A percentile compares a stretch with the other conserved stretches of the same genome.
phyloP scores from a whole-genome alignment of 2,113 vertebrate genomes.

The Spermophilus dauricus region DNA sequence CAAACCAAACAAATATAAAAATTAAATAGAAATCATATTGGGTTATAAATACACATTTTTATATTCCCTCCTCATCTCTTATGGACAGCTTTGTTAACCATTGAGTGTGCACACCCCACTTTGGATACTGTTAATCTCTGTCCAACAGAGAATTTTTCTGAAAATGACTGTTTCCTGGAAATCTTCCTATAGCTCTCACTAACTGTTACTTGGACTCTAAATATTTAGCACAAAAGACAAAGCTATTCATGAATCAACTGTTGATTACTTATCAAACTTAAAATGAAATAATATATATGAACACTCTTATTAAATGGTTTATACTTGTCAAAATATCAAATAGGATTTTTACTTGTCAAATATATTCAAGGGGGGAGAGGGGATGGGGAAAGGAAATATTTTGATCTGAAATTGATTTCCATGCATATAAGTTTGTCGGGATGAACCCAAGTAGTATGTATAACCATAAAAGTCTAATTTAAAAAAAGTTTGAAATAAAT shows the following conservation, averaged over 20 bases:
- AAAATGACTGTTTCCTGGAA: not conserved
- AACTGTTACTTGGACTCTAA: not conserved
- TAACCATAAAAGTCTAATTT: too few relatives aligned
- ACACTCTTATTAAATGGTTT: not conserved
- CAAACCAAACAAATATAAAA: not conserved
- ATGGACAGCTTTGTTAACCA: not conserved
- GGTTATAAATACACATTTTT: not conserved
- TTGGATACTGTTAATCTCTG: not conserved
- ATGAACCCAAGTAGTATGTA: too few relatives aligned
- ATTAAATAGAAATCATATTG: not conserved
- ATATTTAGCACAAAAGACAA: not conserved
- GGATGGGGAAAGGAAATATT: too few relatives aligned
- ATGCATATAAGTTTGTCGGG: too few relatives aligned
- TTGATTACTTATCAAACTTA: not conserved
- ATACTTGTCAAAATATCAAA: constrained; percentile 19
- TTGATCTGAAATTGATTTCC: too few relatives aligned
- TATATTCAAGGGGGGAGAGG: not conserved
- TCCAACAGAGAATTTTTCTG: not conserved
- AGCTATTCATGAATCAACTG: not conserved
- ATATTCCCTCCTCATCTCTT: not conserved
- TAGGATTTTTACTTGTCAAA: not conserved
- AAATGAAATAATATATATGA: not conserved
- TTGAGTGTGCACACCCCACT: not conserved
- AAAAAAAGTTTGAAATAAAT: too few relatives aligned
- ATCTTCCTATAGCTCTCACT: not conserved